Evolutionary conservation across 2,113 vertebrate genomes (phyloP), one percentile per base, ranked within the genome.

Genomic region (Malurus elegans): DNA sequence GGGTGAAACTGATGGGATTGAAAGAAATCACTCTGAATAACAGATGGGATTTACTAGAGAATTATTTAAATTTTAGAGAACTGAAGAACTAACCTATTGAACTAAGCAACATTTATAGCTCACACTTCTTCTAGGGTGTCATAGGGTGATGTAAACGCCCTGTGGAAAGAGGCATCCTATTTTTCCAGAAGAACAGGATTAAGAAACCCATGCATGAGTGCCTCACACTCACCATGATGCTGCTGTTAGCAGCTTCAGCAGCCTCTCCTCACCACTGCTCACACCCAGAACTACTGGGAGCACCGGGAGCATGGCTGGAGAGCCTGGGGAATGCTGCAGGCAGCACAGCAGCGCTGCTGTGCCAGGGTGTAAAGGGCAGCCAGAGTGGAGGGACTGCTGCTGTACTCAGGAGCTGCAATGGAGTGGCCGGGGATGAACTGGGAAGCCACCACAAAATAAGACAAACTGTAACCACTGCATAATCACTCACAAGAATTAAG

Each of bases 61-160:
- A 95, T 90, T 89, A 76, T 94, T 90, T 70, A 76, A 88, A 94
- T 92, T 94, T 74, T 94, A 42, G 56, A 80, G 54, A 92, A 90
- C 45, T 58, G 74, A 90, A 79, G 40, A 86, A 29, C 45, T 92
- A 95, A 88, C 45, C 17, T 87, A 86, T 82, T 58, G 94, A 91
- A 94, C 61, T 74, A 85, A 82, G 71, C 50, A 85, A 29, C 54
- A 61, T 90, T 95, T 91, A 62, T 92, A 89, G 58, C 18, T 6
- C 70, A 48, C 56, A 54, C 47, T 82, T 71, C 71, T 80, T 81
- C 38, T 62, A 38, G 48, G 58, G 86, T 78, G 67, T 44, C 69
- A 83, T 1, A 83, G 32, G 69, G 40, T 48, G 82, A 45, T 74
- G 64, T 74, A 90, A 93, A 95, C 1, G 0, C 44, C n/a, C 48